phyloP scores from a whole-genome alignment of 2,113 vertebrate genomes.

The Otus sunia region DNA sequence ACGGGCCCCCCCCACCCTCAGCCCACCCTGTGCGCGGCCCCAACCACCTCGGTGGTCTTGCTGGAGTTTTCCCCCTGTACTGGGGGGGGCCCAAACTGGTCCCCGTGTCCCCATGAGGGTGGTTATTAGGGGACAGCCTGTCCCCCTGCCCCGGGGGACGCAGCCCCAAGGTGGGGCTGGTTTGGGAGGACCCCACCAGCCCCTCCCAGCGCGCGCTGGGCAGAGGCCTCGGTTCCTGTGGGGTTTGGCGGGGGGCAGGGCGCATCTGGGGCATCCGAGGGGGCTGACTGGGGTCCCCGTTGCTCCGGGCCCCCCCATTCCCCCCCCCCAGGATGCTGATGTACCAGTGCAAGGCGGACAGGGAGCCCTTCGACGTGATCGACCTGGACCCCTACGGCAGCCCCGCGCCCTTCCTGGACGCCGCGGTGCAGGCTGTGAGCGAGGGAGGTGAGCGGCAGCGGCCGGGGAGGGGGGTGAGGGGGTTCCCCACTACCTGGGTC shows the following conservation, averaged over 20 bases:
- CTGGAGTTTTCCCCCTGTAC: neutral
- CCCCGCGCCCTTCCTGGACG: conserved; percentile 85
- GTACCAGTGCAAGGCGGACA: conserved; percentile 79
- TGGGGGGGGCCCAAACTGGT: neutral
- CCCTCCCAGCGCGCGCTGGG: neutral
- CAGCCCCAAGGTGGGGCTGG: too few species aligned
- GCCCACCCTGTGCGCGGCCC: neutral
- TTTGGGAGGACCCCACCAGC: neutral
- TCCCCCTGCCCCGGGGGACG: too few species aligned
- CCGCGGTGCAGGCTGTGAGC: conserved; percentile 86
- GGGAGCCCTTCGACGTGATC: conserved; percentile 85
- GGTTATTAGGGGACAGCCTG: too few species aligned
- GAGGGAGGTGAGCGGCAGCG: conserved; percentile 82
- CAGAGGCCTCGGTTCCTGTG: neutral
- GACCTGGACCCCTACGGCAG: conserved; percentile 94
- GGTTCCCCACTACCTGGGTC: too few species aligned
- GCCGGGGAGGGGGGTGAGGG: neutral
- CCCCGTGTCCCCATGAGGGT: neutral
- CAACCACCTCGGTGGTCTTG: neutral
- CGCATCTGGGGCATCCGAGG: too few species aligned
- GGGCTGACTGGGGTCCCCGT: too few species aligned
- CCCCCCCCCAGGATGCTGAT: conserved; percentile 78
- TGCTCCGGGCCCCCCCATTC: too few species aligned
- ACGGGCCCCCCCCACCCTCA: too few species aligned
- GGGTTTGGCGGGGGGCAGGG: neutral